Evolutionary conservation across 2,888 invertebrate genomes (phyloP).

Genomic region (Caenorhabditis virilis): DNA sequence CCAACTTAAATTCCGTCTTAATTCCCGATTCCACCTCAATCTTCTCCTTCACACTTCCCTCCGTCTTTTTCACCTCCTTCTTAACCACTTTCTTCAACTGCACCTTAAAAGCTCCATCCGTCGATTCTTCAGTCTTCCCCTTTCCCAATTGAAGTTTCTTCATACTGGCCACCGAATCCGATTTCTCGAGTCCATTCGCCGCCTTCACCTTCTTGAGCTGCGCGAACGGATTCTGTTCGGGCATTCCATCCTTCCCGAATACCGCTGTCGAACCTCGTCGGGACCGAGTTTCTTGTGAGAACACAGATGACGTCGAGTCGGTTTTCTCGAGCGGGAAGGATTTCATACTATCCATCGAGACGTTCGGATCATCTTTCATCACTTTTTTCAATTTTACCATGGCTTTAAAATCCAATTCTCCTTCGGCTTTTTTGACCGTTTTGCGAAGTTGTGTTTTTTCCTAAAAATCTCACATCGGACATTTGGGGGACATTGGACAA

Average conservation of each 20-base stretch:
- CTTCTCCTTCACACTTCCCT: constrained; percentile 23
- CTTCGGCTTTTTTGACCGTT: constrained; percentile 37
- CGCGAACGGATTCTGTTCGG: constrained; percentile 39
- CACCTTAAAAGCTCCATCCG: constrained; percentile 40
- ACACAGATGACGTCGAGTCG: constrained; percentile 45
- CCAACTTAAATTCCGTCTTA: constrained; percentile 36
- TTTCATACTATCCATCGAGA: constrained; percentile 15
- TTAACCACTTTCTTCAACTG: constrained; percentile 60
- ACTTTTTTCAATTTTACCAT: constrained; percentile 52
- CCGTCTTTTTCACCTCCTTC: constrained; percentile 37
- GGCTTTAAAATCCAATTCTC: constrained; percentile 46
- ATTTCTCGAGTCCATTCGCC: constrained; percentile 41
- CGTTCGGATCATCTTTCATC: constrained; percentile 48
- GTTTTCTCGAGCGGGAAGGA: constrained; percentile 33
- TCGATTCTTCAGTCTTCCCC: constrained; percentile 23
- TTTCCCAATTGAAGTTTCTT: constrained; percentile 25
- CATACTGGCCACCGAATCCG: constrained; percentile 41
- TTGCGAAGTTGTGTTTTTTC: constrained; percentile 49
- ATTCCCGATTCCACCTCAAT: constrained; percentile 28
- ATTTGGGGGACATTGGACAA: no score
- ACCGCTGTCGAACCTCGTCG: constrained; percentile 28
- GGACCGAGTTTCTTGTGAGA: constrained; percentile 23
- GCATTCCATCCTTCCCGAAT: constrained; percentile 15
- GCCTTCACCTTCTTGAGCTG: constrained; percentile 56
- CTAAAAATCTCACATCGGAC: no score